Evolutionary conservation across 2,113 vertebrate species (phyloP).

Genomic region (Ovibos moschatus): DNA sequence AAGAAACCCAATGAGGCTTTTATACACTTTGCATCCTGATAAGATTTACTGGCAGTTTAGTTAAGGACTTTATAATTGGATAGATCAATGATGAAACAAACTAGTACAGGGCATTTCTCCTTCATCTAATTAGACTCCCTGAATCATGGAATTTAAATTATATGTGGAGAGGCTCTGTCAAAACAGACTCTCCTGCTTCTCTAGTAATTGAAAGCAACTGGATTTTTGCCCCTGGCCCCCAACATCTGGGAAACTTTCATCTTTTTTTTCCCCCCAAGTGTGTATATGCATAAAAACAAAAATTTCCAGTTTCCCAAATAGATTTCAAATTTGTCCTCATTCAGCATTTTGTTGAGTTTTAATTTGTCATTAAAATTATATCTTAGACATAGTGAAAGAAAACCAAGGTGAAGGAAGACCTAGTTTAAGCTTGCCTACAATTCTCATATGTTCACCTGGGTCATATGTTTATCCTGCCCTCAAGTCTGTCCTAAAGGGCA

Average conservation of each 20-base stretch:
- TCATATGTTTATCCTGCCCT: neutral
- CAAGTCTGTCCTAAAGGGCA: neutral
- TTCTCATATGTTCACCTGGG: neutral
- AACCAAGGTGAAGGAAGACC: neutral
- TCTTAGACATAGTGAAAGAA: neutral
- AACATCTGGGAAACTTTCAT: neutral
- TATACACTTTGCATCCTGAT: neutral
- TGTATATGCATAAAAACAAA: neutral
- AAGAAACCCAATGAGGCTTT: neutral
- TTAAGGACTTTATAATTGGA: neutral
- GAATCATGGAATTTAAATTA: conserved; percentile 51
- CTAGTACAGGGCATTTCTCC: neutral
- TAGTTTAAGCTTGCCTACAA: neutral
- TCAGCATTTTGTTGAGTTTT: neutral
- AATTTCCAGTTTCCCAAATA: neutral
- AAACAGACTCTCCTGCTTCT: neutral
- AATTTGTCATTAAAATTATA: neutral
- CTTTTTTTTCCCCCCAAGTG: neutral
- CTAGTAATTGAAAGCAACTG: neutral
- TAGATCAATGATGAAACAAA: conserved; percentile 2
- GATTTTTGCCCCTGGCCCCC: neutral
- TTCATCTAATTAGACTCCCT: conserved; percentile 13
- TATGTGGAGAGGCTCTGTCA: neutral
- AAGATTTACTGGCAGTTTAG: conserved; percentile 26
- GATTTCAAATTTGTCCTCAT: neutral